These are phyloP conservation scores for Cephalopterus ornatus DNA, from an alignment of 2,113 vertebrate genomes.

Conservation along the genomic window DNA sequence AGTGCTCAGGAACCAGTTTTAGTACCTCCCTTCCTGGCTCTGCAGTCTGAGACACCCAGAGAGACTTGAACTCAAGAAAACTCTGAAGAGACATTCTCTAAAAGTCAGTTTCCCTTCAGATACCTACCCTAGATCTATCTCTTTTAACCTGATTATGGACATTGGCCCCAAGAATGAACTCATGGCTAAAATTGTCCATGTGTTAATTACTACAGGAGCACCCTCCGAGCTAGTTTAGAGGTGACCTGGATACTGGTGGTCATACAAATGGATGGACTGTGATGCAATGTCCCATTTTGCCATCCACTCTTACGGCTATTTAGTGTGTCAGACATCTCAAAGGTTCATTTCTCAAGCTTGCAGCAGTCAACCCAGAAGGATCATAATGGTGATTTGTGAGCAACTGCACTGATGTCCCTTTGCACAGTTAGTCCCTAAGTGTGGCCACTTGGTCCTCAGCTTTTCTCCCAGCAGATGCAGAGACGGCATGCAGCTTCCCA, in stretches of 20 bases:
- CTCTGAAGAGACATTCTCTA: neutral
- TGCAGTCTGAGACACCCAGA: neutral
- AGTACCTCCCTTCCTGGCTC: neutral
- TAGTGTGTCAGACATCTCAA: rapidly evolving
- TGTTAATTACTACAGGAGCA: neutral
- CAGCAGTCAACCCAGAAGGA: neutral
- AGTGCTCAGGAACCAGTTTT: neutral
- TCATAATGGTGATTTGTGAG: neutral
- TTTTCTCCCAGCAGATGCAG: neutral
- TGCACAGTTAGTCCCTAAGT: neutral
- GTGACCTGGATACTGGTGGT: neutral
- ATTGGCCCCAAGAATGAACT: neutral
- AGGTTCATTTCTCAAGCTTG: neutral
- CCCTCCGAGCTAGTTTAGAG: neutral
- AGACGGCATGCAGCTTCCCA: neutral
- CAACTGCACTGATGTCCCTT: neutral
- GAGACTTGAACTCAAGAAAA: neutral
- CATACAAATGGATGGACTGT: neutral
- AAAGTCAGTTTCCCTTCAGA: neutral
- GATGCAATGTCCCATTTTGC: neutral
- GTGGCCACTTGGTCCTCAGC: neutral
- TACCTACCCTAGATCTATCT: neutral
- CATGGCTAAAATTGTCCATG: neutral
- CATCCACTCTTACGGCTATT: neutral
- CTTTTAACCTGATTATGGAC: neutral